Evolutionary conservation across 2,888 invertebrate species (phyloP).

Genomic region (Noctua pronuba): DNA sequence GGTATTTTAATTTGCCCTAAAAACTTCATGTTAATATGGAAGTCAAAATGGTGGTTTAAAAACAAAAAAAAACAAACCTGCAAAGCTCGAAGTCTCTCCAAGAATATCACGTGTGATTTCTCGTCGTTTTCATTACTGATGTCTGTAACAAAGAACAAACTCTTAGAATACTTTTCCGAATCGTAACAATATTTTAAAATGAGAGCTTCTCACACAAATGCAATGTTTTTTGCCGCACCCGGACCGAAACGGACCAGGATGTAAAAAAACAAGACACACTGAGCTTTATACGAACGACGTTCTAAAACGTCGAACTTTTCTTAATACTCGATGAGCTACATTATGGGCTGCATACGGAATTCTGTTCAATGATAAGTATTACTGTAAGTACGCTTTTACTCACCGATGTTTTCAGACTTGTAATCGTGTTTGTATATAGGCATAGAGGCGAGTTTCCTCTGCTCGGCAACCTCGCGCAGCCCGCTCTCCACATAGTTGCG

Average conservation of each 20-base stretch:
- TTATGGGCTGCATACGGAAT: neutral
- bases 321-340: neutral
- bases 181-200: neutral
- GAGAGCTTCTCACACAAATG: neutral
- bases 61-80: conserved; percentile 75
- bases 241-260: too few species aligned
- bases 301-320: neutral
- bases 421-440: conserved; percentile 84
- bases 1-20: neutral
- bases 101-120: conserved; percentile 85
- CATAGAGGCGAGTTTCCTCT: conserved; percentile 81
- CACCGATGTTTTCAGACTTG: conserved; percentile 83
- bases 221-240: too few species aligned
- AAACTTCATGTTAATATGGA: too few species aligned
- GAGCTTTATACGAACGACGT: neutral
- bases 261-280: neutral
- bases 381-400: conserved; percentile 27
- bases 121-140: conserved; percentile 87
- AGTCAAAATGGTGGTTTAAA: neutral
- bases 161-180: neutral
- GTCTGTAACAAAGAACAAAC: conserved; percentile 77
- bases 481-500: conserved; percentile 96
- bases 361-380: neutral
- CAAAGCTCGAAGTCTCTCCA: conserved; percentile 85
- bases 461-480: conserved; percentile 89